Conservation (phyloP, 2,888 invertebrate genomes). For the Notocelia uddmanniana region DNA sequence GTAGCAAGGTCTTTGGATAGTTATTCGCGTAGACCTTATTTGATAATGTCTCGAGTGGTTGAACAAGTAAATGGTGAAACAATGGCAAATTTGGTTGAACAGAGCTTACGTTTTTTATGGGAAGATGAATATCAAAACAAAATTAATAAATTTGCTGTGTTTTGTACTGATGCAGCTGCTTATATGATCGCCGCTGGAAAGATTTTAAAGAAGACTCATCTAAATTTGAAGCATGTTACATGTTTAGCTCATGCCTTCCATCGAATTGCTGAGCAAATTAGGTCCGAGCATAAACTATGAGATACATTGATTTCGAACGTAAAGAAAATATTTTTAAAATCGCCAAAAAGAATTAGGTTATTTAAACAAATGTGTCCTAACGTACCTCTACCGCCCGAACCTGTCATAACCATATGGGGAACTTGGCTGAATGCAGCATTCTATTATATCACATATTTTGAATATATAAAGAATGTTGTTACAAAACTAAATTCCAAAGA, state of each 20-base stretch:
- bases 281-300: constrained; percentile 1
- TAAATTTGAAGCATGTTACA: constrained; percentile 16
- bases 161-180: constrained; percentile 21
- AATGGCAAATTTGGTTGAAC: constrained; percentile 6
- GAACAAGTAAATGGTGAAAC: constrained; percentile 7
- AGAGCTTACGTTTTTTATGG: constrained; percentile 8
- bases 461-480: background rate
- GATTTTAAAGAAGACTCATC: constrained; percentile 8
- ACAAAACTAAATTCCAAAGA: constrained; percentile 1
- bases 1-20: constrained; percentile 13
- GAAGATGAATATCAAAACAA: background rate
- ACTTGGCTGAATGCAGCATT: background rate
- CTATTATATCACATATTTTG: background rate
- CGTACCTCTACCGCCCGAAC: background rate
- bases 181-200: constrained; percentile 28
- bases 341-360: constrained; percentile 4
- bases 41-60: constrained; percentile 13
- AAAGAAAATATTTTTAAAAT: constrained; percentile 18
- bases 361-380: constrained; percentile 12
- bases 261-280: constrained; percentile 4
- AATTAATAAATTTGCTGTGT: constrained; percentile 9
- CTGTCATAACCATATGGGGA: no score
- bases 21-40: constrained; percentile 15
- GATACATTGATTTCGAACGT: constrained; percentile 1
- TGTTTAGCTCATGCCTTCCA: constrained; percentile 18